phyloP scores from a whole-genome alignment of 2,113 vertebrate genomes.

The Columbina picui region DNA sequence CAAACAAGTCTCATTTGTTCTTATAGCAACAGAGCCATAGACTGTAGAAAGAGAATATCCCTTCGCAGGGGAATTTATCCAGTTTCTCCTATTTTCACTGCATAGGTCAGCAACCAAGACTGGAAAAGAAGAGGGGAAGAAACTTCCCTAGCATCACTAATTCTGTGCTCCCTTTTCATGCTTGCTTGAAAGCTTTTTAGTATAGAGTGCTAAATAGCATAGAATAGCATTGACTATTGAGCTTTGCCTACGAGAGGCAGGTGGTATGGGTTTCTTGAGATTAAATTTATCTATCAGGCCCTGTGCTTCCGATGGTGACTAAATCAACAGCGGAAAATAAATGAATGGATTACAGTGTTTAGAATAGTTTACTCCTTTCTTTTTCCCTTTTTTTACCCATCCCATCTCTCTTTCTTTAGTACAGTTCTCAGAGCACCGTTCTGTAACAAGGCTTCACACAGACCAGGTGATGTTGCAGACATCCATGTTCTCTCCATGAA shows the following conservation, averaged over 20 bases:
- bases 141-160: rapidly evolving
- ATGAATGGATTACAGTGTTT: background rate
- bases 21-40: background rate
- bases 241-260: background rate
- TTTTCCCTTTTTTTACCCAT: background rate
- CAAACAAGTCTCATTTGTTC: background rate
- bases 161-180: background rate
- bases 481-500: background rate
- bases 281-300: background rate
- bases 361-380: background rate
- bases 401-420: background rate
- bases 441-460: background rate
- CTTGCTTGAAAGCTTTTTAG: background rate
- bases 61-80: background rate
- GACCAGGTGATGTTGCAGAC: background rate
- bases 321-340: background rate
- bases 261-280: background rate
- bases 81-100: background rate
- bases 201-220: background rate
- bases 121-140: background rate
- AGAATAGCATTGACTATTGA: background rate
- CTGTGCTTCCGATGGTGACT: background rate
- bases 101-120: background rate
- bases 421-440: background rate
- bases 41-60: background rate